phyloP scores from a whole-genome alignment of 2,113 vertebrate species.

The Shinisaurus crocodilurus region DNA sequence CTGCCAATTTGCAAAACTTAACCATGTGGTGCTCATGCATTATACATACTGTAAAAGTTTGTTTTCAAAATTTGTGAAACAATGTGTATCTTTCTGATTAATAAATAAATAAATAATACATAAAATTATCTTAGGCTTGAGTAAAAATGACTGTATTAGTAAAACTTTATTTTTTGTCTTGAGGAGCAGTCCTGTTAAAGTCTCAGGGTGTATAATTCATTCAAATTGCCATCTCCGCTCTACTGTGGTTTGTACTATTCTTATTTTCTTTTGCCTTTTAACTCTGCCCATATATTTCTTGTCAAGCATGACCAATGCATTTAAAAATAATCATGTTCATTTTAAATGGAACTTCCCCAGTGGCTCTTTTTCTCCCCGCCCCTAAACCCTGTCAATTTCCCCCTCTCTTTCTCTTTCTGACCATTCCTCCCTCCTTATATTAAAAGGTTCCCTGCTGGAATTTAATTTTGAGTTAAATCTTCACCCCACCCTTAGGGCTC shows the following conservation, averaged over 20 bases:
- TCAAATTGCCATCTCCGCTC: background rate
- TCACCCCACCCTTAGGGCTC: conserved; percentile 62
- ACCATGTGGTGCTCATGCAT: background rate
- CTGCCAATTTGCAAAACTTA: conserved; percentile 1
- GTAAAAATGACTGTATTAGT: conserved; percentile 37
- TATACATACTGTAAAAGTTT: background rate
- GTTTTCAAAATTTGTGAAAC: background rate
- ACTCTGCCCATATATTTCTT: conserved; percentile 55
- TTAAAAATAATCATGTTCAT: conserved; percentile 59
- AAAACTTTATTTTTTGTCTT: background rate
- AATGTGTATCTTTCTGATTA: background rate
- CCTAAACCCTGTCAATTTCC: conserved; percentile 27
- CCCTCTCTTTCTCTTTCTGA: conserved; percentile 47
- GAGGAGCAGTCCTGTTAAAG: background rate
- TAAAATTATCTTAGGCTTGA: background rate
- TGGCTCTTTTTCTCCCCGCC: conserved; percentile 2
- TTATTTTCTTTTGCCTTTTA: conserved; percentile 56
- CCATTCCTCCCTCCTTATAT: conserved; percentile 67
- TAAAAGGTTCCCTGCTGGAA: conserved; percentile 73
- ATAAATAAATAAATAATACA: conserved; percentile 7
- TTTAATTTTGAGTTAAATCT: conserved; percentile 78
- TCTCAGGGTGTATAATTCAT: conserved; percentile 17
- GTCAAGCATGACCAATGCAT: conserved; percentile 38
- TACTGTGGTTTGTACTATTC: conserved; percentile 9
- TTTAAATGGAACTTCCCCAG: conserved; percentile 57